phyloP scores from a whole-genome alignment of 2,888 invertebrate genomes.

The Mimas tiliae region DNA sequence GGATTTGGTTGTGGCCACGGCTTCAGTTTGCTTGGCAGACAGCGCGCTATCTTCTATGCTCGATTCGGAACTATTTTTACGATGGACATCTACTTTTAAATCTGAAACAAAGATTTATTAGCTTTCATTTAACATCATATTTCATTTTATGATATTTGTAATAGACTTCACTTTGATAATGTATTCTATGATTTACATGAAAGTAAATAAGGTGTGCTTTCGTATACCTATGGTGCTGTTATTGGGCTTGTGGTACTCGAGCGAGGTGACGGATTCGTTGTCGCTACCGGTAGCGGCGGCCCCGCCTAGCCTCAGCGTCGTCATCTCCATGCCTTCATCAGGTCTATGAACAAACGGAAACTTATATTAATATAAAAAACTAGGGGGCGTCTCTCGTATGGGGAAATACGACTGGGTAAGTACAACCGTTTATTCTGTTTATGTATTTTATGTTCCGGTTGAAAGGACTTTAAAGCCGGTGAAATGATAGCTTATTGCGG shows the following conservation, averaged over 20 bases:
- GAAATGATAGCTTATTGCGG: no score
- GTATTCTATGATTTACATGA: background rate
- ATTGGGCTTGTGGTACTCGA: slow-evolving; percentile 86
- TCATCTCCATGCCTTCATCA: slow-evolving; percentile 93
- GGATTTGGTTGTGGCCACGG: slow-evolving; percentile 65
- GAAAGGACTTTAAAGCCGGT: no score
- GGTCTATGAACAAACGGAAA: slow-evolving; percentile 74
- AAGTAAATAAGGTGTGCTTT: background rate
- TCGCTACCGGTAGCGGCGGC: slow-evolving; percentile 81
- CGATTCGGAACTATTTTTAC: slow-evolving; percentile 95
- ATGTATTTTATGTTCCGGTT: no score
- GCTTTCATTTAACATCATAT: background rate
- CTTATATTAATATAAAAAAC: background rate
- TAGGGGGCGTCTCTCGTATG: no score
- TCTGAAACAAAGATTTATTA: slow-evolving; percentile 80
- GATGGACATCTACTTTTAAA: slow-evolving; percentile 96
- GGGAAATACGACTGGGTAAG: no score
- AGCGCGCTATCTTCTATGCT: slow-evolving; percentile 88
- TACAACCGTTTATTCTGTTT: no score
- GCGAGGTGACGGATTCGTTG: slow-evolving; percentile 87
- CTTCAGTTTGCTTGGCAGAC: slow-evolving; percentile 71
- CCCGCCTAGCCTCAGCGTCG: slow-evolving; percentile 84
- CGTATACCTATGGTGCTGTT: slow-evolving; percentile 87
- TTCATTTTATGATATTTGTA: background rate
- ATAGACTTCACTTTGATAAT: background rate